A percentile compares a stretch with the other conserved stretches of the same genome.
These are phyloP conservation scores for Limenitis camilla DNA, from an alignment of 2,888 invertebrate species.

Conservation along the genomic window DNA sequence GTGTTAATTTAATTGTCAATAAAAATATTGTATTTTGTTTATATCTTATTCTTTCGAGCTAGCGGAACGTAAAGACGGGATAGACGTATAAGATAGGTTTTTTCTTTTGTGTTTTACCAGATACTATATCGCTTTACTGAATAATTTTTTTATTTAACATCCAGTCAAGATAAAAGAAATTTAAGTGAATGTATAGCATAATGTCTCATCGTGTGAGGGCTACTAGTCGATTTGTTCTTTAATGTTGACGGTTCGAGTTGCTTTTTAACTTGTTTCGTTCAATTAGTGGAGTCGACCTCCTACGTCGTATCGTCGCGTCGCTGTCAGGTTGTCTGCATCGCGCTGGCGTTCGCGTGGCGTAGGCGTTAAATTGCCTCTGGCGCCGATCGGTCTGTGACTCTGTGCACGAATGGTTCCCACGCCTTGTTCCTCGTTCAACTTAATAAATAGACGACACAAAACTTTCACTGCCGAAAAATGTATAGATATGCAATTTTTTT, in stretches of 20 bases:
- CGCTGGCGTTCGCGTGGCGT: slow-evolving; percentile 4
- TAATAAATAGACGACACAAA: slow-evolving; percentile 36
- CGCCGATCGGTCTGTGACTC: slow-evolving; percentile 69
- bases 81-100: too few species aligned
- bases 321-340: too few species aligned
- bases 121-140: too few species aligned
- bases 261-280: not conserved
- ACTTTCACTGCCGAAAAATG: slow-evolving; percentile 20
- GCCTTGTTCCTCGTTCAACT: slow-evolving; percentile 39
- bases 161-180: not conserved
- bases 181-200: not conserved
- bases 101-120: too few species aligned
- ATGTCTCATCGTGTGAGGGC: not conserved
- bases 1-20: too few species aligned
- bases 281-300: not conserved
- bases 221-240: not conserved
- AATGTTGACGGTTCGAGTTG: not conserved
- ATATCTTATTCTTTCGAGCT: too few species aligned
- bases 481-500: slow-evolving; percentile 35
- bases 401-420: slow-evolving; percentile 51
- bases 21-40: too few species aligned
- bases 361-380: slow-evolving; percentile 34
- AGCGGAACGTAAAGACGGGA: too few species aligned
- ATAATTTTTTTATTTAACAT: too few species aligned
- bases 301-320: not conserved